These are phyloP conservation scores for Villa cingulata DNA, from an alignment of 2,888 invertebrate genomes.

Conservation along the genomic window DNA sequence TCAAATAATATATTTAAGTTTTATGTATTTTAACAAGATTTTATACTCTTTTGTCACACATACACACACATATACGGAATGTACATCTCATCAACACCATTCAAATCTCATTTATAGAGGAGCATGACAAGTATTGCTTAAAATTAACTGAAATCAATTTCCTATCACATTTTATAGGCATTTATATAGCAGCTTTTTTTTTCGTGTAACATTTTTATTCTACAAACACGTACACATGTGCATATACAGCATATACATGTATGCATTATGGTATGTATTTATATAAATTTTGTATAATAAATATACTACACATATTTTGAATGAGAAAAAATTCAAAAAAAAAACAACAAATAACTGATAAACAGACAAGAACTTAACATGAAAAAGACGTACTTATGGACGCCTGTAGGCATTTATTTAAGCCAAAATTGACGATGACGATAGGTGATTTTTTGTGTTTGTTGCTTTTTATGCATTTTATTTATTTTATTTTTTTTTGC, in stretches of 20 bases:
- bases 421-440: not conserved
- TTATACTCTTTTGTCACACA: too few species aligned
- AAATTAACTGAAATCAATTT: conserved; percentile 7
- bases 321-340: not conserved
- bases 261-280: too few species aligned
- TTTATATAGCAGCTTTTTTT: not conserved
- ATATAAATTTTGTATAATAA: too few species aligned
- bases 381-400: not conserved
- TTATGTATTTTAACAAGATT: too few species aligned
- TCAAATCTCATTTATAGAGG: conserved; percentile 2
- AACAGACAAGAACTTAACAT: too few species aligned
- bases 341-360: not conserved
- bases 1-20: too few species aligned
- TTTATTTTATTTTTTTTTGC: too few species aligned
- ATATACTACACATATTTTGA: too few species aligned
- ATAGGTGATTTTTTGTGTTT: not conserved
- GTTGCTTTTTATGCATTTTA: too few species aligned
- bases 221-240: too few species aligned
- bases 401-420: not conserved
- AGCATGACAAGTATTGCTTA: conserved; percentile 6
- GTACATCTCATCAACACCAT: not conserved
- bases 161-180: conserved; percentile 5
- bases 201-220: too few species aligned
- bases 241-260: too few species aligned
- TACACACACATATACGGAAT: not conserved